Conservation (phyloP, 2,797 vertebrate species). For the Menidia menidia region DNA sequence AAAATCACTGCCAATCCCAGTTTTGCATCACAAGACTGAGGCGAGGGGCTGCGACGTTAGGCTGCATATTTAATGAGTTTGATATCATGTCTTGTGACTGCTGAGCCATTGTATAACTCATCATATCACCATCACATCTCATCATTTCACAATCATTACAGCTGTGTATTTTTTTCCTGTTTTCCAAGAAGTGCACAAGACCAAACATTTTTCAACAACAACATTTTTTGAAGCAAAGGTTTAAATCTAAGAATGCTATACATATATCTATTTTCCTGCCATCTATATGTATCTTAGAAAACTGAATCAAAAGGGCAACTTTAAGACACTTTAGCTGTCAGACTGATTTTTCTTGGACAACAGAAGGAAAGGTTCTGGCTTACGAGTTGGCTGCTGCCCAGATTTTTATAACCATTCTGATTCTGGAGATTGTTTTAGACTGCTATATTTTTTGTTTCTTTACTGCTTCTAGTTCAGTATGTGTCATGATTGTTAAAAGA, state of each 20-base stretch:
- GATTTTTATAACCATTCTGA: conserved; percentile 37
- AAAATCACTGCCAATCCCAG: too few species aligned
- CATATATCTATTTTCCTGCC: neutral
- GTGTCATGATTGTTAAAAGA: conserved; percentile 4
- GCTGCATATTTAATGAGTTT: too few species aligned
- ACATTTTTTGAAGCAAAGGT: neutral
- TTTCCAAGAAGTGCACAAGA: too few species aligned
- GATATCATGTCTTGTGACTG: too few species aligned
- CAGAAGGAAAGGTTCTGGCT: conserved; percentile 18
- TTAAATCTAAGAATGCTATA: neutral
- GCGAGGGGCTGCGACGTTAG: too few species aligned
- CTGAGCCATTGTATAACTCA: too few species aligned
- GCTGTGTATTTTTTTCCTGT: too few species aligned
- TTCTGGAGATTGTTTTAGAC: conserved; percentile 15
- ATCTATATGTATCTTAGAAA: neutral
- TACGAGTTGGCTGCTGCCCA: conserved; percentile 25
- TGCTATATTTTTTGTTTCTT: conserved; percentile 16
- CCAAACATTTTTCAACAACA: neutral
- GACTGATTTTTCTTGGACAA: conserved; percentile 37
- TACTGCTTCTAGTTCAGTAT: conserved; percentile 11
- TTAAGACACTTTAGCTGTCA: conserved; percentile 15
- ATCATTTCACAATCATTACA: too few species aligned
- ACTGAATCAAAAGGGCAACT: neutral
- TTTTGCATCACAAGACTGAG: too few species aligned
- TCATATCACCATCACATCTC: too few species aligned